These are phyloP conservation scores for Chiroxiphia lanceolata DNA, from an alignment of 2,797 vertebrate genomes.

Conservation along the genomic window DNA sequence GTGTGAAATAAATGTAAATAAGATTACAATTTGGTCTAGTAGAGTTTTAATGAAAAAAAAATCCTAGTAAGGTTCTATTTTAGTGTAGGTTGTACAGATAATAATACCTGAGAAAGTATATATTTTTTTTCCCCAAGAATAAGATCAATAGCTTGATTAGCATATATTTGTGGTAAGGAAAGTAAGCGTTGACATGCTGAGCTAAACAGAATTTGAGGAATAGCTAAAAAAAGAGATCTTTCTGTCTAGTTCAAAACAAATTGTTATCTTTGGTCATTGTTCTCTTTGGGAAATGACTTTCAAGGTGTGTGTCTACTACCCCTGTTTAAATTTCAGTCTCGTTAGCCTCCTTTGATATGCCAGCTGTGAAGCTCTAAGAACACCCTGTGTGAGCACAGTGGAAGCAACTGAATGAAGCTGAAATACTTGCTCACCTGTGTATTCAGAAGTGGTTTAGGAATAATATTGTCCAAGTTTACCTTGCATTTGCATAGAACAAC, in stretches of 20 bases:
- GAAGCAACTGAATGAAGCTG: background rate
- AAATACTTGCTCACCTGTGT: background rate
- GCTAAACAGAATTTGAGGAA: background rate
- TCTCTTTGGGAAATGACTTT: background rate
- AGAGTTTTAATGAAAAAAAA: background rate
- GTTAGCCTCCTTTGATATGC: background rate
- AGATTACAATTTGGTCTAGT: background rate
- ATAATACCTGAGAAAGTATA: background rate
- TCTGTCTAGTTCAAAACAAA: background rate
- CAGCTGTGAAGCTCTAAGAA: background rate
- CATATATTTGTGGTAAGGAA: background rate
- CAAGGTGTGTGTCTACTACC: background rate
- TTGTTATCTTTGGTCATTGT: background rate
- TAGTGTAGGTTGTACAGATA: background rate
- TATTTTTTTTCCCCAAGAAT: background rate
- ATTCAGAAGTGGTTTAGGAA: background rate
- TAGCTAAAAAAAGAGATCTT: background rate
- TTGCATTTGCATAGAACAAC: background rate
- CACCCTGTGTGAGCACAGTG: fast-evolving
- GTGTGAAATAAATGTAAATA: constrained; percentile 5
- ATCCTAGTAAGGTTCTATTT: background rate
- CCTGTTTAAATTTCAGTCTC: background rate
- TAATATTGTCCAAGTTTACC: background rate
- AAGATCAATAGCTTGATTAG: background rate
- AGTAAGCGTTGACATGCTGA: background rate